Evolutionary conservation across 2,797 vertebrate species (phyloP).

Genomic region (Triplophysa bombifrons): DNA sequence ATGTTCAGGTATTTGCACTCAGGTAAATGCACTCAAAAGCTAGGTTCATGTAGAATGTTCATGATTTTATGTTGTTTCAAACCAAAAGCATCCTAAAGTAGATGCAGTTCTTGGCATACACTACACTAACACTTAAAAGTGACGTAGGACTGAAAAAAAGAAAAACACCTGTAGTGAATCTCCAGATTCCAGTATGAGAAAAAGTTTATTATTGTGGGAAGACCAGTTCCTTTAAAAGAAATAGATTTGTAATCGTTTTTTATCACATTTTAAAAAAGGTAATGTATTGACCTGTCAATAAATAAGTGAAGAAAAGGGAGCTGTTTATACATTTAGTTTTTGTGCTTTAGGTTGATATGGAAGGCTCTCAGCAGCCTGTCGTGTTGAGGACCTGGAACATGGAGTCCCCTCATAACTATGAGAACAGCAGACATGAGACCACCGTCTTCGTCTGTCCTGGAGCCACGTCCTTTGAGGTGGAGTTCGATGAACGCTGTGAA

Average conservation of each 20-base stretch:
- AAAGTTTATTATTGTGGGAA: no score
- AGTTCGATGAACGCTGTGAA: constrained; percentile 98
- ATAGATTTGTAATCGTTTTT: no score
- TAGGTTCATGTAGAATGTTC: no score
- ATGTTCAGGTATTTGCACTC: neutral
- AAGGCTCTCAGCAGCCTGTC: constrained; percentile 91
- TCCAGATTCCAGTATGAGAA: no score
- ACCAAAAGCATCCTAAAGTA: no score
- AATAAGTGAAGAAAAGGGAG: neutral
- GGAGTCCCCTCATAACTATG: constrained; percentile 96
- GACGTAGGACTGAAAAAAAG: no score
- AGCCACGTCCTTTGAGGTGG: constrained; percentile 93
- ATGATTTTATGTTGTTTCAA: no score
- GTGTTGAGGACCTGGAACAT: constrained; percentile 89
- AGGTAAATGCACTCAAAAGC: no score
- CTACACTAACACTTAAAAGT: no score
- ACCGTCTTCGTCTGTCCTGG: constrained; percentile 93
- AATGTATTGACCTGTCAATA: neutral
- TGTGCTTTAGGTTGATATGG: constrained; percentile 80
- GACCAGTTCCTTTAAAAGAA: no score
- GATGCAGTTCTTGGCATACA: no score
- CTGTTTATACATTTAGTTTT: neutral
- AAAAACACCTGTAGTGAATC: no score
- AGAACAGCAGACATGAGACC: constrained; percentile 93
- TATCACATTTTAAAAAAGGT: neutral